These are phyloP conservation scores for Sebastes taczanowskii DNA, from an alignment of 2,797 vertebrate species.

Conservation along the genomic window DNA sequence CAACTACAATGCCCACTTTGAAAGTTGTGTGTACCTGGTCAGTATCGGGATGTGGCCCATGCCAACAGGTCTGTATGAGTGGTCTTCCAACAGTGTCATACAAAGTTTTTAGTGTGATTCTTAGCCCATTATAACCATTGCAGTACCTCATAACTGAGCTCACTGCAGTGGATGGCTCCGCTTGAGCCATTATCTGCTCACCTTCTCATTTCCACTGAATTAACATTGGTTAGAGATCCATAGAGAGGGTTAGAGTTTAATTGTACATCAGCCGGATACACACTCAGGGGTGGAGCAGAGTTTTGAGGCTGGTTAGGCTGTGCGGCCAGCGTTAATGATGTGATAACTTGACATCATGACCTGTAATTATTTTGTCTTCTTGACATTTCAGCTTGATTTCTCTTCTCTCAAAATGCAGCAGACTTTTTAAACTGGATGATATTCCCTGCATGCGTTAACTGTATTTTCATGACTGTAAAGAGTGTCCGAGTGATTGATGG, in stretches of 20 bases:
- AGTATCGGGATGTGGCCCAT: background rate
- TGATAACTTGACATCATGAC: conserved; percentile 8
- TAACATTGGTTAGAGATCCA: conserved; percentile 4
- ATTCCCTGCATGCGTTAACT: background rate
- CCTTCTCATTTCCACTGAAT: background rate
- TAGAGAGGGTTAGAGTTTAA: conserved; percentile 1
- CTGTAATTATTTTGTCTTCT: conserved; percentile 8
- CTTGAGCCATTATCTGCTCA: background rate
- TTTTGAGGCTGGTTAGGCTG: background rate
- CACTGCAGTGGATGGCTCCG: background rate
- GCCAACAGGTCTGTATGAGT: background rate
- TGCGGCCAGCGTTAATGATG: background rate
- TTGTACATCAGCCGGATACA: background rate
- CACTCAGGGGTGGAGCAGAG: background rate
- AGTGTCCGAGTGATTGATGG: conserved; percentile 52
- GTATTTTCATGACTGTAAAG: conserved; percentile 14
- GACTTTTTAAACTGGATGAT: background rate
- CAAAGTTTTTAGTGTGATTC: background rate
- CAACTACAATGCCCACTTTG: background rate
- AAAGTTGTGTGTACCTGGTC: background rate
- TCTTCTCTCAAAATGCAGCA: background rate
- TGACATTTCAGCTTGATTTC: conserved; percentile 2
- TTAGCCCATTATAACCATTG: background rate
- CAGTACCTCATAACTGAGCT: background rate
- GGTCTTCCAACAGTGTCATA: background rate